Conservation (phyloP, 2,797 vertebrate species). For the Falco novaeseelandiae region DNA sequence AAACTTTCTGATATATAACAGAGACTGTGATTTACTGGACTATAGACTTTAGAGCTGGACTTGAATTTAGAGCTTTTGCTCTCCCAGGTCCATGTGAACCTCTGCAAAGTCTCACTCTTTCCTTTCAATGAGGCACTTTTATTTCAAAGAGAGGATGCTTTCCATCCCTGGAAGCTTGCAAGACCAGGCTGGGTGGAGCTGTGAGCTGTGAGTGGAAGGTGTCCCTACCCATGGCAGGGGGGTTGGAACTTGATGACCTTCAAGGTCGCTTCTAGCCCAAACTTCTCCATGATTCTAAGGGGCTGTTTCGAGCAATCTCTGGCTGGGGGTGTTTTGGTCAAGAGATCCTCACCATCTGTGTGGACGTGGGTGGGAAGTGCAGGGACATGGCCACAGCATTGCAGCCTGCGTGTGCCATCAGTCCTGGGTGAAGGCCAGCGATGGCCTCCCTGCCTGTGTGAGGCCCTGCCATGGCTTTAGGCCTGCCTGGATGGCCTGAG, state of each 20-base stretch:
- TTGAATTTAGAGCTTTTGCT: background rate
- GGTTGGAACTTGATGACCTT: no score
- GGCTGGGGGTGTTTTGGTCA: background rate
- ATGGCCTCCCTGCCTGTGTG: background rate
- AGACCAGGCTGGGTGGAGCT: no score
- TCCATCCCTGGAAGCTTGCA: background rate
- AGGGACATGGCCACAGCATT: rapidly evolving
- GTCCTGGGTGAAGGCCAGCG: background rate
- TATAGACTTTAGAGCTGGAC: background rate
- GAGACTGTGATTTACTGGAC: background rate
- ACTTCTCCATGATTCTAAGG: background rate
- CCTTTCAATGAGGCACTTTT: background rate
- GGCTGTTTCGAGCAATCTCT: background rate
- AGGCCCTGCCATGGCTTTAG: background rate
- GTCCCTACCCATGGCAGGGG: no score
- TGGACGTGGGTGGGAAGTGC: background rate
- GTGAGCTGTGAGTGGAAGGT: no score
- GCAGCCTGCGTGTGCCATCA: rapidly evolving
- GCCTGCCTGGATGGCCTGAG: background rate
- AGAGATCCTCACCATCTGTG: background rate
- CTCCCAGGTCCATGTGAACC: background rate
- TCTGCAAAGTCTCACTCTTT: rapidly evolving
- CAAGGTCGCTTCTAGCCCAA: no score
- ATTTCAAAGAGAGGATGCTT: background rate
- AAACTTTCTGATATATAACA: background rate